phyloP scores from a whole-genome alignment of 1,140 invertebrate species.

The Onthophagus taurus region DNA sequence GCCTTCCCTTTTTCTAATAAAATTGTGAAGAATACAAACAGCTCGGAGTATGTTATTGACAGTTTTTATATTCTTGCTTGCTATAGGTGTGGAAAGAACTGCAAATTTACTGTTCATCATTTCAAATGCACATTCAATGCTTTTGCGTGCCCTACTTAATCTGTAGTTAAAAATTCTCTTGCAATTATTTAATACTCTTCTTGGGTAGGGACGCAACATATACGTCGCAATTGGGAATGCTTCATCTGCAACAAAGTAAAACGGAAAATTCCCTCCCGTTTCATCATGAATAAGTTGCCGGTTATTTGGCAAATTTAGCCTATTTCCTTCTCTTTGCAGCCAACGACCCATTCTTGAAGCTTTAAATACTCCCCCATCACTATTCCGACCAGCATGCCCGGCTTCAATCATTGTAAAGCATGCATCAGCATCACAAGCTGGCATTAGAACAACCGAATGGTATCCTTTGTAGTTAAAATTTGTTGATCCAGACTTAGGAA shows the following conservation, averaged over 20 bases:
- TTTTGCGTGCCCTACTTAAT: too few relatives aligned
- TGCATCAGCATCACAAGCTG: slow-evolving; percentile 36
- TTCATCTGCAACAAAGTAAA: slow-evolving; percentile 35
- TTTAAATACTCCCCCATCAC: too few relatives aligned
- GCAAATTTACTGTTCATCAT: slow-evolving; percentile 1
- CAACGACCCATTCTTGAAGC: too few relatives aligned
- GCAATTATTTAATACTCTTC: slow-evolving; percentile 22
- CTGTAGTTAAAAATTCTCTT: too few relatives aligned
- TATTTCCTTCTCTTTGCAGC: too few relatives aligned
- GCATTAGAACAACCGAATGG: slow-evolving; percentile 38
- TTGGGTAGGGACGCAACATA: slow-evolving; percentile 38
- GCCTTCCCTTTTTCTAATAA: slow-evolving; percentile 1
- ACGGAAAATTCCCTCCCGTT: too few relatives aligned
- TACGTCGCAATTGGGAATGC: slow-evolving; percentile 37
- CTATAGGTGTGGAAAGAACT: background rate
- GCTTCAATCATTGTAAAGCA: slow-evolving; percentile 37
- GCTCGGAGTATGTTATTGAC: background rate
- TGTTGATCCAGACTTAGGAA: slow-evolving; percentile 29
- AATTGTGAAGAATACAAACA: background rate
- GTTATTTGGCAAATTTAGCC: too few relatives aligned
- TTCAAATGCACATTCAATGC: too few relatives aligned
- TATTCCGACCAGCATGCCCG: slow-evolving; percentile 35
- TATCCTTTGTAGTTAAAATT: slow-evolving; percentile 40
- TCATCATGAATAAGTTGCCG: too few relatives aligned
- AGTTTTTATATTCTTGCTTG: background rate